These are phyloP conservation scores for Cossypha polioptera DNA, from an alignment of 2,797 vertebrate genomes.

Conservation along the genomic window DNA sequence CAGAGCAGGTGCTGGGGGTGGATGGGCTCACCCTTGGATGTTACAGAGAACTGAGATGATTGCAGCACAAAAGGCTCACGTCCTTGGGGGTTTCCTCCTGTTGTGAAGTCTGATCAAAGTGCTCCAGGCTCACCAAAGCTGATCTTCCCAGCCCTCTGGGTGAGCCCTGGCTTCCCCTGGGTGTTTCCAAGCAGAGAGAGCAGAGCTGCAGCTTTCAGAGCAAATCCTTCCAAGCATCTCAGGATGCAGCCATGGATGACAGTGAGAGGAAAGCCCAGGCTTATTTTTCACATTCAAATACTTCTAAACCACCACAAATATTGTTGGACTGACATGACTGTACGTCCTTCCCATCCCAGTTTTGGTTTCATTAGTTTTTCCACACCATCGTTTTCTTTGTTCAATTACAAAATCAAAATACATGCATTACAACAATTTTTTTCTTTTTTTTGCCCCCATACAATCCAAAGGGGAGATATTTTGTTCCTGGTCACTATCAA, in stretches of 20 bases:
- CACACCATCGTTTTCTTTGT: background rate
- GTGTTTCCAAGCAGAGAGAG: background rate
- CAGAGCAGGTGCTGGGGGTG: background rate
- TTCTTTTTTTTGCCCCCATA: fast-evolving
- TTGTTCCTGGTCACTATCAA: background rate
- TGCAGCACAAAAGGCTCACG: background rate
- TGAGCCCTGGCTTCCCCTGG: background rate
- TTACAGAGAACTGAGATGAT: background rate
- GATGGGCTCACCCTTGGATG: background rate
- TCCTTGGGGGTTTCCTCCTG: too few relatives aligned
- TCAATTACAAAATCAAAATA: background rate
- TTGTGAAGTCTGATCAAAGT: background rate
- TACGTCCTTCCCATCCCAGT: background rate
- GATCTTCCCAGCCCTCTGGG: background rate
- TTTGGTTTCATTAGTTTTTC: background rate
- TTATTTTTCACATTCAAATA: background rate
- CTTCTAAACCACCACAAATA: background rate
- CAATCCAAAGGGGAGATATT: background rate
- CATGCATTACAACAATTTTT: background rate
- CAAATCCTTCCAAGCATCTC: constrained; percentile 4
- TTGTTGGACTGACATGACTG: background rate
- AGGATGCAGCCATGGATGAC: background rate
- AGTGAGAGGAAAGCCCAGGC: background rate
- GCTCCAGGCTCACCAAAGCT: background rate
- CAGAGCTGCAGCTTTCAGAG: background rate